Percentiles rank a stretch among this genome's conserved stretches.
Conservation (phyloP, 2,888 invertebrate species). For the Euspilapteryx auroguttella region DNA sequence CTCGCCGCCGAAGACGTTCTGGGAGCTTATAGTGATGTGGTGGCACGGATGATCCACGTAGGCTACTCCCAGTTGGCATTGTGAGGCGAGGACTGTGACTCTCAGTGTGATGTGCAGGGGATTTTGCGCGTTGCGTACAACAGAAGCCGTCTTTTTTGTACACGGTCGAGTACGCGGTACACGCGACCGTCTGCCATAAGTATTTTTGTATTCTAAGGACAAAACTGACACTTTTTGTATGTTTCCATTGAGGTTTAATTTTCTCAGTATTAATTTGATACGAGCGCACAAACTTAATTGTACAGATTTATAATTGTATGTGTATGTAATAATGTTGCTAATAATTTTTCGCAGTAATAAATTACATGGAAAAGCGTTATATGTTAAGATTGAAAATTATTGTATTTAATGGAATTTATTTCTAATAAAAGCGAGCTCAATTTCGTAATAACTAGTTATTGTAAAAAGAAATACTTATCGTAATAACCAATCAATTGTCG, state of each 20-base stretch:
- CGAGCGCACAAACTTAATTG: conserved; percentile 51
- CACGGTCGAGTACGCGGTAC: no score
- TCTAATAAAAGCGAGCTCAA: conserved; percentile 58
- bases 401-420: conserved; percentile 46
- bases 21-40: conserved; percentile 61
- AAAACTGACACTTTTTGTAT: not conserved
- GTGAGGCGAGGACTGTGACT: conserved; percentile 37
- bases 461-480: no score
- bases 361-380: conserved; percentile 3
- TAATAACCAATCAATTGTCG: conserved; percentile 33
- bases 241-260: conserved; percentile 19
- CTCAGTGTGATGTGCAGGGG: conserved; percentile 32
- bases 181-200: no score
- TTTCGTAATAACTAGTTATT: conserved; percentile 45
- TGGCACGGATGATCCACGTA: conserved; percentile 58
- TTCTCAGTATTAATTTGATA: conserved; percentile 43
- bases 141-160: conserved; percentile 54
- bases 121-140: not conserved
- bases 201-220: conserved; percentile 44
- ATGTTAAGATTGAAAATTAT: no score
- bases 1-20: conserved; percentile 69
- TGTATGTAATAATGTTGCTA: conserved; percentile 16
- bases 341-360: conserved; percentile 27
- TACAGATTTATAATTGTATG: conserved; percentile 38
- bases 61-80: conserved; percentile 37